Evolutionary conservation across 2,797 vertebrate species (phyloP), one percentile per base, ranked within the genome.

Genomic region (Micropoecilia bifurca): DNA sequence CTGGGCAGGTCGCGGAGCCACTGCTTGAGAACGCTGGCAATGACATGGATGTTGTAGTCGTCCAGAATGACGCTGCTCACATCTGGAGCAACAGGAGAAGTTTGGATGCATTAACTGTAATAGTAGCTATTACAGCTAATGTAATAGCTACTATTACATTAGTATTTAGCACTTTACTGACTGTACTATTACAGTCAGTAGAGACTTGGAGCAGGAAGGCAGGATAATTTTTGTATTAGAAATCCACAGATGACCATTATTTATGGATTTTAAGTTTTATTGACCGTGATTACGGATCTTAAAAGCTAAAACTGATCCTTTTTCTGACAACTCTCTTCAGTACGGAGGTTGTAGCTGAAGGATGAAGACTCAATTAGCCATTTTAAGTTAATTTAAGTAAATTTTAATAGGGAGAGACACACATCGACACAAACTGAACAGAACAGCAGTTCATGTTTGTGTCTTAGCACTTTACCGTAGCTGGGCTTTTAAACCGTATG

Each of bases 1-100:
- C 97, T 99, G 69, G 98, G 98, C 66, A 99, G 96, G 86, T 99
- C 98, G 12, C 98, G 95, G 53, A 99, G 96, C 98, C 98, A 99
- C 87, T 99, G 98, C 88, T 99, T 99, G 92, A 99, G 97, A 47
- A 99, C 98, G 2, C 98, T 99, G 91, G 98, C 98, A 0, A 99
- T 99, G 87, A 99, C 98, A 0, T 99, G 98, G 93, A 99, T 99
- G 92, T 97, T 98, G 93, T 99, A 99, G 90, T 99, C 97, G 0
- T 99, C 98, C 68, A 99, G 95, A 91, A 96, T 99, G 77, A 99
- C 96, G 0, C 79, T 96, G 87, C 93, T 95, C 4, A 97, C 96
- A 93, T 99, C 98, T 99, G 92, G 25, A 79, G 74, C 22, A 75
- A 20, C 77, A 33, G 74, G 3, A 76, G 1, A 41, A 1, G 8